These are phyloP conservation scores for Pedionomus torquatus DNA, from an alignment of 2,113 vertebrate genomes.

Conservation along the genomic window DNA sequence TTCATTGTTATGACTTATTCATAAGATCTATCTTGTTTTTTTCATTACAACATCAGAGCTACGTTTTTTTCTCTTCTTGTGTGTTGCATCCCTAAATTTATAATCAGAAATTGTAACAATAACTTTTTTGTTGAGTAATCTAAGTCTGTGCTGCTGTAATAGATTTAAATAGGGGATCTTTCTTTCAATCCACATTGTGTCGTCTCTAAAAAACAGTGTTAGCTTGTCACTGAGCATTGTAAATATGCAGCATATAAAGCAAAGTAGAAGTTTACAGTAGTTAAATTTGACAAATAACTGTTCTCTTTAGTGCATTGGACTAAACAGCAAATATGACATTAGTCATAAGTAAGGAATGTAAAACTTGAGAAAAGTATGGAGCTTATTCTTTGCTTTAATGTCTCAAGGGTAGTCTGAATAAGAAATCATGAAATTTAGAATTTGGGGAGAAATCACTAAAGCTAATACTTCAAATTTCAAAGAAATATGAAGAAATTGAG, in stretches of 20 bases:
- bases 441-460: not conserved
- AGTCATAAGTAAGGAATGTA: not conserved
- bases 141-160: not conserved
- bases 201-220: not conserved
- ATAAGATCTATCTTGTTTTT: not conserved
- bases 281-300: not conserved
- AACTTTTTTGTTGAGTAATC: not conserved
- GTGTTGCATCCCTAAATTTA: not conserved
- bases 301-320: not conserved
- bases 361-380: not conserved
- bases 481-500: not conserved
- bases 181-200: not conserved
- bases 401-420: not conserved
- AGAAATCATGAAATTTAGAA: not conserved
- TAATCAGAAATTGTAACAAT: not conserved
- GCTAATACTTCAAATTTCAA: not conserved
- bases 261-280: not conserved
- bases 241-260: not conserved
- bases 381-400: not conserved
- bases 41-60: not conserved
- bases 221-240: not conserved
- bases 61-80: not conserved
- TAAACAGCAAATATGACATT: not conserved
- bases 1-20: not conserved
- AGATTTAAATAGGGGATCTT: not conserved